Conservation (phyloP, 2,113 vertebrate genomes). For the Corythornis madagascariensis region DNA sequence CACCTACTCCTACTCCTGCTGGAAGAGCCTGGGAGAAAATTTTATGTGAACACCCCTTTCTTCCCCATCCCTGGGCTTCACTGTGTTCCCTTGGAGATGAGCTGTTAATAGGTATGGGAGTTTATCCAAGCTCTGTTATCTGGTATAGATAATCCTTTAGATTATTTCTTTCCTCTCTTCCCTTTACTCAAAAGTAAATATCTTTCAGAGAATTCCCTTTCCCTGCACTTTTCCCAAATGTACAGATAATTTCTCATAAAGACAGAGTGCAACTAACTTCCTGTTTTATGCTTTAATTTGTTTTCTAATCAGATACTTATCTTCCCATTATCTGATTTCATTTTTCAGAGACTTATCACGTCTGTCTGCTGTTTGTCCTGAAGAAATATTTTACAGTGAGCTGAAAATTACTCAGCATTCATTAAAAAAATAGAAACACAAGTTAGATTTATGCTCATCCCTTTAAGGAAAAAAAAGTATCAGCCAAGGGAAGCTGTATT, state of each 20-base stretch:
- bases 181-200: background rate
- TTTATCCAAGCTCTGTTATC: conserved; percentile 50
- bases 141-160: conserved; percentile 60
- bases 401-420: background rate
- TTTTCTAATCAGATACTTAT: background rate
- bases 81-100: conserved; percentile 46
- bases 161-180: conserved; percentile 40
- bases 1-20: background rate
- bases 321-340: background rate
- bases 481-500: background rate
- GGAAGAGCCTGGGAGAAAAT: background rate
- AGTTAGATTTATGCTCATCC: background rate
- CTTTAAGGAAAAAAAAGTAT: background rate
- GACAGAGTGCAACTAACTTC: background rate
- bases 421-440: background rate
- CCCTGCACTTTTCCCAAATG: background rate
- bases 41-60: background rate
- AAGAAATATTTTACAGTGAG: background rate
- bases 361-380: background rate
- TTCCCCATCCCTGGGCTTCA: background rate
- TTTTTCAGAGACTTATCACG: background rate
- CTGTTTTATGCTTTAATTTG: background rate
- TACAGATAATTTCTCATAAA: background rate
- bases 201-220: background rate
- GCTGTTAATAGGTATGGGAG: conserved; percentile 46